Conservation (phyloP, 2,113 vertebrate genomes). For the Noturus placidus region DNA sequence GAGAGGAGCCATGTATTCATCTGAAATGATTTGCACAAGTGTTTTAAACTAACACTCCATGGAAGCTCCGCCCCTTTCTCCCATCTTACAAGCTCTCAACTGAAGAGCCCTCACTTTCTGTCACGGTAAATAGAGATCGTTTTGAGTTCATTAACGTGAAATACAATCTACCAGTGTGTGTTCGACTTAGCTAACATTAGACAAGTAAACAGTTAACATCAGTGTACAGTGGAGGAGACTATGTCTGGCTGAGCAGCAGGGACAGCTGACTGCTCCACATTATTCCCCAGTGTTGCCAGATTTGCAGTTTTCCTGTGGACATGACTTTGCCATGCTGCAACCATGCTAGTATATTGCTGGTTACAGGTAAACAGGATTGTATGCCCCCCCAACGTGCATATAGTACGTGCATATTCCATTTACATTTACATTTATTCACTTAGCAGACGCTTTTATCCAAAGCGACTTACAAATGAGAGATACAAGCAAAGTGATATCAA, state of each 20-base stretch:
- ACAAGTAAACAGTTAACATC: not conserved
- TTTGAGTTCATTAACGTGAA: not conserved
- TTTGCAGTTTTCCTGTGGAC: not conserved
- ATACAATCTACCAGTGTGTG: not conserved
- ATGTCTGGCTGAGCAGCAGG: not conserved
- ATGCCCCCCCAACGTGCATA: too few species aligned
- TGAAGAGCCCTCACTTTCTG: not conserved
- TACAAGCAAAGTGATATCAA: too few species aligned
- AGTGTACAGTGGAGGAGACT: not conserved
- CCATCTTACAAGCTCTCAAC: not conserved
- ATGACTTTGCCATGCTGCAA: constrained; percentile 5
- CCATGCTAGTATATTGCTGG: not conserved
- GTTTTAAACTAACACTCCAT: not conserved
- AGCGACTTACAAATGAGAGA: too few species aligned
- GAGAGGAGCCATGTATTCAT: not conserved
- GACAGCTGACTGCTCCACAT: not conserved
- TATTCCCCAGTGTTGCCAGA: not conserved
- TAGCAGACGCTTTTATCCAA: too few species aligned
- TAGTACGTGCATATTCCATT: too few species aligned
- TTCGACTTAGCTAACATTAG: not conserved
- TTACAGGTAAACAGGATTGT: too few species aligned
- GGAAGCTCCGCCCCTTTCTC: not conserved
- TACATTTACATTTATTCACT: too few species aligned
- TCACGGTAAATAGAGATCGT: not conserved
- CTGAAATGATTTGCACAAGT: not conserved